phyloP scores from a whole-genome alignment of 2,797 vertebrate species.

The Onychomys leucogaster region DNA sequence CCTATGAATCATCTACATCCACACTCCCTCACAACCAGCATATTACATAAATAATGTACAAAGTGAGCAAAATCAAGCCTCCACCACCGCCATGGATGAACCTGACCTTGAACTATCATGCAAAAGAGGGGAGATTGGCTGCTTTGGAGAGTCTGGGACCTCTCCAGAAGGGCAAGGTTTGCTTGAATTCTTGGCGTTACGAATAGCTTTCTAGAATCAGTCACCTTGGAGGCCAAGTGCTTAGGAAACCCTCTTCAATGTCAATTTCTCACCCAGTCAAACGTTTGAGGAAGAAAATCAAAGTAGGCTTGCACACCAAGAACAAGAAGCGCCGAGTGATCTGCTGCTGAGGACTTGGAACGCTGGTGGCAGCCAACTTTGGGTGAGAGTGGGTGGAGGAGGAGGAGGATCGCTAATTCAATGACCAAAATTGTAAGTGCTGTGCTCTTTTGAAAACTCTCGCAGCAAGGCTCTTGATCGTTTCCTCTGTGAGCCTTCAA shows the following conservation, averaged over 20 bases:
- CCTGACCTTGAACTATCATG: constrained; percentile 69
- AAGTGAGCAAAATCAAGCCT: constrained; percentile 79
- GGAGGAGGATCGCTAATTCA: constrained; percentile 11
- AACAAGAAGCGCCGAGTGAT: constrained; percentile 24
- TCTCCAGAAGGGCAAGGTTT: constrained; percentile 21
- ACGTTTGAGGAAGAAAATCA: constrained; percentile 63
- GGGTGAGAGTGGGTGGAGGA: background rate
- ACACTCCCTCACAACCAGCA: constrained; percentile 79
- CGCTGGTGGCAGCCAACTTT: background rate
- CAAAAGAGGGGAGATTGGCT: background rate
- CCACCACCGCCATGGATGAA: background rate
- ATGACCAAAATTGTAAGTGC: constrained; percentile 45
- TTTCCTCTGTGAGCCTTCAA: constrained; percentile 24
- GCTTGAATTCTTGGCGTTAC: constrained; percentile 37
- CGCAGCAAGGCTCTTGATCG: background rate
- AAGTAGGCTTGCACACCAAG: constrained; percentile 51
- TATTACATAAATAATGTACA: constrained; percentile 82
- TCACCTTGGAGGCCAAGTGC: constrained; percentile 61
- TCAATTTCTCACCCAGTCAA: constrained; percentile 62
- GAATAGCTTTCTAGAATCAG: constrained; percentile 60
- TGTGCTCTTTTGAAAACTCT: background rate
- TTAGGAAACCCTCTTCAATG: constrained; percentile 54
- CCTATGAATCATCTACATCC: constrained; percentile 81
- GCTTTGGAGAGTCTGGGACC: background rate
- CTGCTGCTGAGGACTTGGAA: constrained; percentile 9